Base-by-base conservation (phyloP, 2,888 invertebrate genomes). In the Nymphalis polychloros region DNA sequence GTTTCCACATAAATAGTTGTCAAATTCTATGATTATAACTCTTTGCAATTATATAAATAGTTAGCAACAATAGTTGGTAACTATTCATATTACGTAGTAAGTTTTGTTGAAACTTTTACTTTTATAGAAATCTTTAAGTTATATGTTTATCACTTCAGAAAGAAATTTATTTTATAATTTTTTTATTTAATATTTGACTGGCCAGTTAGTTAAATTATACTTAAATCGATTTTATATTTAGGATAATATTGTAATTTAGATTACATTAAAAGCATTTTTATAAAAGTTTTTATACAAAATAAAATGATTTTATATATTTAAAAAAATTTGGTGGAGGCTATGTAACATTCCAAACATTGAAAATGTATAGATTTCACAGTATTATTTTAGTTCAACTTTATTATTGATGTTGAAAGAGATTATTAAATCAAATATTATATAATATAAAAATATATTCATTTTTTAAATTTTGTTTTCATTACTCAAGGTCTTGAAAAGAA, bases 301-400 rank as follows among this genome's bases (percentile, higher is more conserved):
- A 60, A 2, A 10, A 10, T 23, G 52, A 60, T 23, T 61, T 61
- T 62, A 35, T 48, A 61, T 57, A 41, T 49, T 61, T 5, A 23
- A 67, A 19, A 35, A n/a, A n/a, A 35, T 53, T 52, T 67, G 80
- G 80, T 82, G 82, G 80, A 73, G 82, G 83, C 78, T 77, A 74
- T 77, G 41, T 73, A 41, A 77, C 76, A 77, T 79, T 79, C 76
- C 76, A 72, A 8, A 57, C 27, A 31, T 31, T 72, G 59, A 48
- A 46, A 68, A 59, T 17, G 59, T 67, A 63, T 72, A 75, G 73
- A 75, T 76, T 76, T 53, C 53, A 59, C 61, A 63, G 72, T 73
- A 73, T 73, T 74, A 68, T 62, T 35, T 49, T 49, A 20, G 31
- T 65, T 60, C 50, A 46, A 49, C 19, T 47, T 57, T 47, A 47